Percentiles rank a stretch among this genome's conserved stretches.
Conservation (phyloP, 2,888 invertebrate genomes). For the Diaperis boleti region DNA sequence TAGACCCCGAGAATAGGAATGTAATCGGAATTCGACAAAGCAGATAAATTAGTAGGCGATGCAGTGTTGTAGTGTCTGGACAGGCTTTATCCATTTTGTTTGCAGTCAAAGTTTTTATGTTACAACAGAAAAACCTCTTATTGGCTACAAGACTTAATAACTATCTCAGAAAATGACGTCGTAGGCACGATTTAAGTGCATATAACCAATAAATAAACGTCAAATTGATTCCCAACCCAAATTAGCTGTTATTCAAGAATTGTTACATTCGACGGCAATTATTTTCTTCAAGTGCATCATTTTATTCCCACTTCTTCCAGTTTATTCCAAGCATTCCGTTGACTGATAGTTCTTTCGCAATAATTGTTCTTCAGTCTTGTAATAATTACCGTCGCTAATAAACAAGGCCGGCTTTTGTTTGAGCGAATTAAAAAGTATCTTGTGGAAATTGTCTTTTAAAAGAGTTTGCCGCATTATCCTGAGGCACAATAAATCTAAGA, state of each 20-base stretch:
- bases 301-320: conserved; percentile 40
- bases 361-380: background rate
- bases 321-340: conserved; percentile 3
- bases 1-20: too few relatives aligned
- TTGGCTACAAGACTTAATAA: too few relatives aligned
- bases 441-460: conserved; percentile 30
- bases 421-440: conserved; percentile 28
- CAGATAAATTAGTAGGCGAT: too few relatives aligned
- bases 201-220: conserved; percentile 55
- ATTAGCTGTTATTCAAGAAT: conserved; percentile 54
- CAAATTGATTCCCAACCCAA: conserved; percentile 56
- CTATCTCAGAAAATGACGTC: too few relatives aligned
- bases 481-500: conserved; percentile 26
- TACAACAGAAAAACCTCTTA: too few relatives aligned
- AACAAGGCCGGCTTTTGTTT: conserved; percentile 30
- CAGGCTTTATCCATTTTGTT: too few relatives aligned
- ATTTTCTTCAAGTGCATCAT: conserved; percentile 53
- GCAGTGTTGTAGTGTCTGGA: too few relatives aligned
- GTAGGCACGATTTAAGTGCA: conserved; percentile 52
- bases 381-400: conserved; percentile 23
- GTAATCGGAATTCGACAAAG: too few relatives aligned
- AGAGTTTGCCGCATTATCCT: conserved; percentile 23
- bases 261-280: conserved; percentile 51
- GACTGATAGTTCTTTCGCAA: conserved; percentile 10
- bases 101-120: too few relatives aligned